Base-by-base conservation (phyloP, 2,113 vertebrate species). In the Perca flavescens region DNA sequence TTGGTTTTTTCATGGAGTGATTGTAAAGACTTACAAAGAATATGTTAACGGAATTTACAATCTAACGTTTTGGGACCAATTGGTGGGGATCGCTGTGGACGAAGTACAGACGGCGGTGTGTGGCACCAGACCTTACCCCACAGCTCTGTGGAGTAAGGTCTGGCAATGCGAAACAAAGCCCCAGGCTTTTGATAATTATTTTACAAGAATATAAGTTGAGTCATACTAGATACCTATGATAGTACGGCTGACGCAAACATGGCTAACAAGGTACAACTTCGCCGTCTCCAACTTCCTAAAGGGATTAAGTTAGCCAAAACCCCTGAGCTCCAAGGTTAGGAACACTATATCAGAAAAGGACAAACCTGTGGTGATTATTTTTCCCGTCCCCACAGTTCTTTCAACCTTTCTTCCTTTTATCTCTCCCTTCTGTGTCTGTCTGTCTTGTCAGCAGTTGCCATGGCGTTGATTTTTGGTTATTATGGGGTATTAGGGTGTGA, bases 391-490 rank as follows among this genome's bases (percentile, higher is more conserved):
- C 36, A 15, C 67, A n/a, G 36, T 80, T 76, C 83, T 62, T 77
- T 79, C 64, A 76, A 66, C 84, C 72, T 76, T 74, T 86, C 54
- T 79, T 19, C 22, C 69, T 78, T 77, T 83, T 77, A 86, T 85
- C 75, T 77, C 78, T 21, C 43, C 58, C 52, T 13, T 49, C 52
- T 40, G 65, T 65, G 84, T 81, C 71, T 40, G 78, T 76, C 57
- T 82, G 78, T 87, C 78, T 71, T 76, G 79, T 91, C 84, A 86
- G 88, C 88, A 72, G 82, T 89, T 87, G 67, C 74, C 84, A 67
- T 82, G 74, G 61, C 28, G 62, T 73, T 87, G 84, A 79, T 91
- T 86, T 82, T 76, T 82, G 80, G 84, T 88, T 91, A 91, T 90
- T 87, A 86, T 61, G 53, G 81, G 88, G 86, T 88, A 67, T 91